phyloP scores from a whole-genome alignment of 1,140 invertebrate species.

The Orius insidiosus region DNA sequence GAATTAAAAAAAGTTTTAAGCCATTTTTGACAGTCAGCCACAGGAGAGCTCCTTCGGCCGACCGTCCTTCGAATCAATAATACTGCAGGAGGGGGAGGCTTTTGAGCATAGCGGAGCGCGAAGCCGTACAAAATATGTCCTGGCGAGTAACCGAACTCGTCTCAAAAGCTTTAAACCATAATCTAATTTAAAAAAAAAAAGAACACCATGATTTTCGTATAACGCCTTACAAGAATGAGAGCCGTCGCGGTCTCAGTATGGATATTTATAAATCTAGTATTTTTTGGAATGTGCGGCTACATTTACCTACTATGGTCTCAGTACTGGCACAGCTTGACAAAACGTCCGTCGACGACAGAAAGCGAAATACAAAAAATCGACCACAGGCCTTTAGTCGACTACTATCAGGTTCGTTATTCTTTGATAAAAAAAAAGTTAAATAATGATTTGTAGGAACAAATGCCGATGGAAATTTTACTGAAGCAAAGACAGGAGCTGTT shows the following conservation, averaged over 20 bases:
- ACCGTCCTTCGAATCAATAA: too few species aligned
- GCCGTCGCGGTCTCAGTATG: conserved; percentile 43
- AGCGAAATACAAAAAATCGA: conserved; percentile 15
- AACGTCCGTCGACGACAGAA: conserved; percentile 10
- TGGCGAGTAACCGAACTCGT: too few species aligned
- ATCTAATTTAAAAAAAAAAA: too few species aligned
- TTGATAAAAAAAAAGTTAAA: too few species aligned
- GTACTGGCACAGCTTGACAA: conserved; percentile 34
- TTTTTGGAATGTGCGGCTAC: conserved; percentile 51
- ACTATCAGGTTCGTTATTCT: conserved; percentile 22
- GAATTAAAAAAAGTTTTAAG: too few species aligned
- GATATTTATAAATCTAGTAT: conserved; percentile 48
- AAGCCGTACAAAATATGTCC: too few species aligned
- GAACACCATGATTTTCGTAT: too few species aligned
- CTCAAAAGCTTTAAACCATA: too few species aligned
- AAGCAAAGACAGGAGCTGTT: conserved; percentile 12
- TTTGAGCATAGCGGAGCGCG: too few species aligned
- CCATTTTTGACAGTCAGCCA: too few species aligned
- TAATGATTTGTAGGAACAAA: conserved; percentile 13
- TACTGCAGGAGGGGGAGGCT: too few species aligned
- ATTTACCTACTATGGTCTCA: conserved; percentile 50
- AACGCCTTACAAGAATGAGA: conserved; percentile 31
- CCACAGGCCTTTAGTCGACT: conserved; percentile 20
- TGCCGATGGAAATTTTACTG: conserved; percentile 14
- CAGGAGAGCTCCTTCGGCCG: too few species aligned